Evolutionary conservation across 2,797 vertebrate species (phyloP).

Genomic region (Lates japonicus): DNA sequence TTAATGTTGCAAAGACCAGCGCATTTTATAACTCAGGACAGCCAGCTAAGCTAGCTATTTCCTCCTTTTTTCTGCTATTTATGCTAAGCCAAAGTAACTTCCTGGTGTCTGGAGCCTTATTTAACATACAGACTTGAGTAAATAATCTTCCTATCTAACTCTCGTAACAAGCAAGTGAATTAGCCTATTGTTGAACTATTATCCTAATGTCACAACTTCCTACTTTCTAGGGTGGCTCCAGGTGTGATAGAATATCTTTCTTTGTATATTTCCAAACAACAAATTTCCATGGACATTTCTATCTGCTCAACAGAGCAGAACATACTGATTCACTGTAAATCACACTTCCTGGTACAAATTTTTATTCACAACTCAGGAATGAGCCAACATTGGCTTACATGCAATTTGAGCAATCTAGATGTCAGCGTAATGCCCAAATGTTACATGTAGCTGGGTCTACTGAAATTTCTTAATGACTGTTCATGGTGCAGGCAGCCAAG

Average conservation of each 20-base stretch:
- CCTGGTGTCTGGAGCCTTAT: not conserved
- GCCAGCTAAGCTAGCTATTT: not conserved
- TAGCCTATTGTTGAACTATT: not conserved
- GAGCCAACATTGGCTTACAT: not conserved
- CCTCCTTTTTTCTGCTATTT: not conserved
- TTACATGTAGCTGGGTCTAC: not conserved
- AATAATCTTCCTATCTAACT: not conserved
- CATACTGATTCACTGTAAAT: not conserved
- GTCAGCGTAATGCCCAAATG: not conserved
- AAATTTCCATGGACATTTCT: not conserved
- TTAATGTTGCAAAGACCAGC: not conserved
- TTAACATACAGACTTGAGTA: not conserved
- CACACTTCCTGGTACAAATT: not conserved
- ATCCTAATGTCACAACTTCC: not conserved
- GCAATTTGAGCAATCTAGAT: constrained; percentile 14
- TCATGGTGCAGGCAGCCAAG: not conserved
- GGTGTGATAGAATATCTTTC: not conserved
- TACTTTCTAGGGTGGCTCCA: too few species aligned
- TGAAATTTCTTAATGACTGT: not conserved
- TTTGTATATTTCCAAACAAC: not conserved
- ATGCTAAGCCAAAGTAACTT: not conserved
- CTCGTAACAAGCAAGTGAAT: not conserved
- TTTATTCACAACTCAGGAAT: constrained; percentile 5
- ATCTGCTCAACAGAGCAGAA: not conserved
- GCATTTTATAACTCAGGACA: not conserved